Evolutionary conservation across 2,113 vertebrate species (phyloP).

Genomic region (Sarotherodon lohbergeri): DNA sequence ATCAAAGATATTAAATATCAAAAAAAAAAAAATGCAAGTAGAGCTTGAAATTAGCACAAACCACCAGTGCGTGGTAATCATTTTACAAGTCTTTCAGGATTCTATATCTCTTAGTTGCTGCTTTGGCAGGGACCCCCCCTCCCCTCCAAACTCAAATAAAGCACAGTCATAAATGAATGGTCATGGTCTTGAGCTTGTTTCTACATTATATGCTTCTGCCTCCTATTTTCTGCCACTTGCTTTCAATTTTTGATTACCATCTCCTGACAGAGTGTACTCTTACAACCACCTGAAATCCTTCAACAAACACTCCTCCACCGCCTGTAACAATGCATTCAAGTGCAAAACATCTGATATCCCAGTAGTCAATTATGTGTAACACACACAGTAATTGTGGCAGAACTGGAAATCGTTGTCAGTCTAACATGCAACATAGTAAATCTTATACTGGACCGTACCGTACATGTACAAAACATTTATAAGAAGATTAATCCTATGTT

Average conservation of each 20-base stretch:
- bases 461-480: neutral
- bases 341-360: neutral
- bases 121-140: neutral
- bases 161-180: neutral
- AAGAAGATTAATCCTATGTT: neutral
- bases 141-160: neutral
- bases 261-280: neutral
- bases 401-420: neutral
- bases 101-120: conserved; percentile 1
- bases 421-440: neutral
- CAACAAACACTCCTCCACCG: neutral
- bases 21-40: neutral
- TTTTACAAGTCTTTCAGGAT: conserved; percentile 11
- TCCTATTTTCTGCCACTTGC: neutral
- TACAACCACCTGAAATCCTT: neutral
- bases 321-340: neutral
- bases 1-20: conserved; percentile 27
- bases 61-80: conserved; percentile 4
- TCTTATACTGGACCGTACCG: neutral
- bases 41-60: conserved; percentile 30
- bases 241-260: neutral
- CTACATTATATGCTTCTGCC: neutral
- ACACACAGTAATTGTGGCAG: neutral
- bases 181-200: neutral
- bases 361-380: neutral